Evolutionary conservation across 2,113 vertebrate species (phyloP).

Genomic region (Salvelinus sp.): DNA sequence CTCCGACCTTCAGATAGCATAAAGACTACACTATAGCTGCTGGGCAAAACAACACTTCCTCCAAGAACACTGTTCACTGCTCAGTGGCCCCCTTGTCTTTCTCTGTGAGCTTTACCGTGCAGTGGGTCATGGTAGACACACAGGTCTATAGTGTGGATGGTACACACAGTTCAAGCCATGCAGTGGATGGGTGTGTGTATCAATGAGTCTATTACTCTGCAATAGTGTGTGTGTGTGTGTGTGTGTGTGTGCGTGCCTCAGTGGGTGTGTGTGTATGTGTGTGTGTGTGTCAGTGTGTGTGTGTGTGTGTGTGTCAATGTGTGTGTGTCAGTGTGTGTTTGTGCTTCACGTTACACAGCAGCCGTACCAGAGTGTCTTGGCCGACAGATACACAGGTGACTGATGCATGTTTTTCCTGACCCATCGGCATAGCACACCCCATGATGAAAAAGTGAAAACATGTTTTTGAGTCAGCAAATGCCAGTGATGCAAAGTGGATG

Average conservation of each 20-base stretch:
- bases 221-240: neutral
- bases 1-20: neutral
- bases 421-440: no score
- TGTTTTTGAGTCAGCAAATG: no score
- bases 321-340: no score
- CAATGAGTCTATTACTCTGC: neutral
- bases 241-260: neutral
- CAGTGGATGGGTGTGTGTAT: conserved; percentile 8
- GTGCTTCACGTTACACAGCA: no score
- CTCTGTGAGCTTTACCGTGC: neutral
- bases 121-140: neutral
- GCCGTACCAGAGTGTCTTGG: no score
- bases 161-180: no score
- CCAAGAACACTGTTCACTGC: neutral
- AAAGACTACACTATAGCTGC: conserved; percentile 6
- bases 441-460: no score
- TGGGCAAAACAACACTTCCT: conserved; percentile 21
- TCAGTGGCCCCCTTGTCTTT: neutral
- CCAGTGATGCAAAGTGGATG: no score
- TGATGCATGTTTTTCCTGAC: no score
- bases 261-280: neutral
- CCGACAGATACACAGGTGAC: no score
- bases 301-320: neutral
- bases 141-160: neutral
- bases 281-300: neutral